phyloP scores from a whole-genome alignment of 2,797 vertebrate species.

The Neosilurus hyrtlii region DNA sequence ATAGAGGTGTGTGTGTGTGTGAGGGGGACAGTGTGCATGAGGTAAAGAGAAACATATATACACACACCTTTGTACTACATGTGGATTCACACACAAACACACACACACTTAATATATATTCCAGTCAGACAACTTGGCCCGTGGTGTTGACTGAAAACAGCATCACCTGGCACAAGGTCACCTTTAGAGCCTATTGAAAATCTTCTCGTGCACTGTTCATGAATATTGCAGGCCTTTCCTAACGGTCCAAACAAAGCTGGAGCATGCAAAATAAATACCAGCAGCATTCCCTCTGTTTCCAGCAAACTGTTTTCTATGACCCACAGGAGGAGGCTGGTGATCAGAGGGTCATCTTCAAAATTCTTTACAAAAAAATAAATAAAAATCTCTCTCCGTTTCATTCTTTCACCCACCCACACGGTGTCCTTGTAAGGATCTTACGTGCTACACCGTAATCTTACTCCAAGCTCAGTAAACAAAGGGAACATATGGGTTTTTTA shows the following conservation, averaged over 20 bases:
- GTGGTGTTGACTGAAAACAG: slow-evolving; percentile 23
- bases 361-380: neutral
- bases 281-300: neutral
- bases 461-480: neutral
- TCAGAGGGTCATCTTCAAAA: neutral
- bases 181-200: slow-evolving; percentile 23
- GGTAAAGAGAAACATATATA: neutral
- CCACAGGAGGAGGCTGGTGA: neutral
- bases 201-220: neutral
- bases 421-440: neutral
- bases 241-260: slow-evolving; percentile 26
- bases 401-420: neutral
- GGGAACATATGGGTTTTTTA: neutral
- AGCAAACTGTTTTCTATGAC: neutral
- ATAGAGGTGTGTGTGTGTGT: no score
- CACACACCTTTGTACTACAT: neutral
- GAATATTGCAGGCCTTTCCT: neutral
- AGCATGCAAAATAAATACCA: slow-evolving; percentile 16
- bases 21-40: neutral
- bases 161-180: slow-evolving; percentile 39
- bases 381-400: neutral
- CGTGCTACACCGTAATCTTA: neutral
- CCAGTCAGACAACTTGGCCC: neutral
- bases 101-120: neutral
- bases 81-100: slow-evolving; percentile 9